Conservation (phyloP, 1,140 invertebrate genomes). For the Drosophila sechellia region DNA sequence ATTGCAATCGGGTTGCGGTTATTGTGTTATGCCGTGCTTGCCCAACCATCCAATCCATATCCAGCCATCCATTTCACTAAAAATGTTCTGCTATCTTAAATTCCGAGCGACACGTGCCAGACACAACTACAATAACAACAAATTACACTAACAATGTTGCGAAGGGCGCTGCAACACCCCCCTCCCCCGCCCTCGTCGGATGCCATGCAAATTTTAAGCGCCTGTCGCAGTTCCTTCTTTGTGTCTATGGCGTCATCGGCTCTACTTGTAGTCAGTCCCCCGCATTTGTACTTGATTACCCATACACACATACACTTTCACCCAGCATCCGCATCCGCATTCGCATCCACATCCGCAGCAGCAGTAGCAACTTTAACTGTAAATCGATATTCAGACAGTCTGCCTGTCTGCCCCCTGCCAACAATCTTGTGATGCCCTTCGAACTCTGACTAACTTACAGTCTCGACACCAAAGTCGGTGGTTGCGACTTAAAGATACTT, state of each 20-base stretch:
- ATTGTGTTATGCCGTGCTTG: constrained; percentile 44
- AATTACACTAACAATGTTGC: constrained; percentile 51
- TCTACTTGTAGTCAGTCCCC: constrained; percentile 14
- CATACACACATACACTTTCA: constrained; percentile 25
- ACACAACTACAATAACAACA: constrained; percentile 64
- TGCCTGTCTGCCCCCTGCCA: constrained; percentile 16
- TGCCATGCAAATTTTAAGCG: constrained; percentile 44
- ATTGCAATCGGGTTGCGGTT: constrained; percentile 59
- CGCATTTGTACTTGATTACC: constrained; percentile 57
- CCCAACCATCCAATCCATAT: not conserved
- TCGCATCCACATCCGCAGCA: constrained; percentile 6
- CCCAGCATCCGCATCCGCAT: constrained; percentile 16
- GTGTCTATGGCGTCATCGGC: constrained; percentile 42
- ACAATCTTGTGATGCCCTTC: constrained; percentile 8
- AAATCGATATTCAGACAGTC: constrained; percentile 63
- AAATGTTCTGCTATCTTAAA: constrained; percentile 61
- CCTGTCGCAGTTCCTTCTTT: constrained; percentile 38
- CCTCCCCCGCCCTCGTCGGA: not conserved
- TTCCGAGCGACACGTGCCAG: constrained; percentile 71
- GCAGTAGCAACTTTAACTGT: constrained; percentile 56
- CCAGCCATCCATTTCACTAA: constrained; percentile 3
- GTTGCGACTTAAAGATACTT: constrained; percentile 8
- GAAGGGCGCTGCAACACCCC: not conserved
- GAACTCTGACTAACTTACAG: constrained; percentile 20
- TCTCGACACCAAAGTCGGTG: constrained; percentile 4